phyloP scores from a whole-genome alignment of 2,888 invertebrate genomes.

The Epirrhoe alternata region DNA sequence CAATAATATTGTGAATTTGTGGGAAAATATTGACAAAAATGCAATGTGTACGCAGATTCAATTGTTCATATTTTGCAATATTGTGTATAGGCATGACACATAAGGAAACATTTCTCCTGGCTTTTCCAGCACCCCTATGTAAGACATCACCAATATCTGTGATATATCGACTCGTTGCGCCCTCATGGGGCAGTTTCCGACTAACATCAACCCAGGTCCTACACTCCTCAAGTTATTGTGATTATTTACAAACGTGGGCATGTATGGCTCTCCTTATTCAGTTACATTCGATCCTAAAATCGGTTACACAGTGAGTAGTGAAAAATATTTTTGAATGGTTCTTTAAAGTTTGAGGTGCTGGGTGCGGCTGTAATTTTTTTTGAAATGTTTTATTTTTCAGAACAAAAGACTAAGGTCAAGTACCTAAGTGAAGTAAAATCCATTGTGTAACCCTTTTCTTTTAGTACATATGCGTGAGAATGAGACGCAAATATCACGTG shows the following conservation, averaged over 20 bases:
- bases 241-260: conserved; percentile 9
- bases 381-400: too few relatives aligned
- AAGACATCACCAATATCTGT: conserved; percentile 14
- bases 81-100: not conserved
- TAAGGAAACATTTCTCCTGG: conserved; percentile 6
- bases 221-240: conserved; percentile 1
- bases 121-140: conserved; percentile 29
- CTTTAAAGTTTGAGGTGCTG: not conserved
- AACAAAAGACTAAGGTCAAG: too few relatives aligned
- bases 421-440: not conserved
- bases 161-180: conserved; percentile 20
- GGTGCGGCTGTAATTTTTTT: not conserved
- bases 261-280: conserved; percentile 14
- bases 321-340: not conserved
- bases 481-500: not conserved
- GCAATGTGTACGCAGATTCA: too few relatives aligned
- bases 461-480: not conserved
- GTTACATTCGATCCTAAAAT: not conserved
- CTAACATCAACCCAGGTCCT: not conserved
- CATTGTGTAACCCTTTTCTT: not conserved
- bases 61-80: too few relatives aligned
- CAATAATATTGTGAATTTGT: too few relatives aligned
- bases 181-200: conserved; percentile 25
- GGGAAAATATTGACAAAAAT: too few relatives aligned
- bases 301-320: conserved; percentile 17